phyloP scores from a whole-genome alignment of 2,888 invertebrate species.

The Timandra comae region DNA sequence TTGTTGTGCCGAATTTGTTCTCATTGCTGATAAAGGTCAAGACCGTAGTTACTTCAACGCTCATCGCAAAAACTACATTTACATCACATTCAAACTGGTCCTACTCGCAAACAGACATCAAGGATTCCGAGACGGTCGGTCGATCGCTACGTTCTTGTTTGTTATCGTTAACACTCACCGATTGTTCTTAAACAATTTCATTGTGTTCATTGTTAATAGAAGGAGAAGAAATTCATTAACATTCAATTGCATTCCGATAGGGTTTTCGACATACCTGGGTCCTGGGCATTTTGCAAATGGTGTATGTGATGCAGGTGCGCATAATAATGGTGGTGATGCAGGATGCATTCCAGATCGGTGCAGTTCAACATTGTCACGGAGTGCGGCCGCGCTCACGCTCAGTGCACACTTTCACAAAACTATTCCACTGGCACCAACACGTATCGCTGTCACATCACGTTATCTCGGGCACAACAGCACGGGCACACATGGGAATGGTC shows the following conservation, averaged over 20 bases:
- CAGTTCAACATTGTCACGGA: constrained; percentile 83
- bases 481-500: constrained; percentile 41
- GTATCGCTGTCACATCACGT: constrained; percentile 73
- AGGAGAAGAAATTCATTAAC: constrained; percentile 36
- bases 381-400: constrained; percentile 62
- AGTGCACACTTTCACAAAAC: constrained; percentile 74
- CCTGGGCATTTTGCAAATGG: constrained; percentile 81
- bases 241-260: constrained; percentile 20
- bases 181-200: constrained; percentile 55
- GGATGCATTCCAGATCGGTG: constrained; percentile 85
- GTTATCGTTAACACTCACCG: constrained; percentile 59
- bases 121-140: constrained; percentile 31
- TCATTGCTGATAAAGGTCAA: constrained; percentile 56
- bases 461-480: constrained; percentile 56
- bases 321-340: constrained; percentile 85
- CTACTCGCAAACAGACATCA: constrained; percentile 29
- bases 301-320: constrained; percentile 84
- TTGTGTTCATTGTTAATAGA: constrained; percentile 52
- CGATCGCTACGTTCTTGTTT: constrained; percentile 35
- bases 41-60: constrained; percentile 33
- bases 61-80: constrained; percentile 33
- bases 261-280: constrained; percentile 67
- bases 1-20: constrained; percentile 40
- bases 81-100: constrained; percentile 30
- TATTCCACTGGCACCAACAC: constrained; percentile 68